These are phyloP conservation scores for Chloroclysta siterata DNA, from an alignment of 2,888 invertebrate species.

Conservation along the genomic window DNA sequence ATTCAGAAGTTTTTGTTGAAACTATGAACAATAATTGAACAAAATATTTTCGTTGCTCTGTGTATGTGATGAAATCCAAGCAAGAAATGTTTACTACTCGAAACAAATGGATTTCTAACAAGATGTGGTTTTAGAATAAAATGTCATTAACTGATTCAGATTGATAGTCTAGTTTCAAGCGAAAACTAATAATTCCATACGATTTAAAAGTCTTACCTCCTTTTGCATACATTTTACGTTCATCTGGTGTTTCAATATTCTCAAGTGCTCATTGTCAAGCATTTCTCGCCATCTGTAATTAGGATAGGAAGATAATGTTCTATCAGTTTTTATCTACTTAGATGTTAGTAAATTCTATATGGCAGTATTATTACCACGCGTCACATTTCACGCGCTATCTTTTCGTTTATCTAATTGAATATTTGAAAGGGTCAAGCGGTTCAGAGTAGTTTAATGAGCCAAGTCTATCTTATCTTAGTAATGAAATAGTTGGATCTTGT, in stretches of 20 bases:
- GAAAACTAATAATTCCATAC: constrained; percentile 25
- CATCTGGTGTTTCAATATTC: constrained; percentile 75
- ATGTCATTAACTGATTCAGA: constrained; percentile 16
- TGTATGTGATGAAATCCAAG: neutral
- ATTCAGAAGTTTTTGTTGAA: constrained; percentile 7
- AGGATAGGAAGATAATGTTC: neutral
- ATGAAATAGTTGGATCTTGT: constrained; percentile 44
- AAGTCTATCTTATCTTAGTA: constrained; percentile 44
- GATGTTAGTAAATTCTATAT: constrained; percentile 15
- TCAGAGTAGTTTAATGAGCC: constrained; percentile 42
- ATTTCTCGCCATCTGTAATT: constrained; percentile 74
- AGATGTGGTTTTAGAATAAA: constrained; percentile 15
- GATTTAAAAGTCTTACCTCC: constrained; percentile 59
- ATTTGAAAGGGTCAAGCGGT: constrained; percentile 32
- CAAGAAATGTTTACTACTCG: neutral
- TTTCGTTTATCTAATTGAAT: constrained; percentile 33
- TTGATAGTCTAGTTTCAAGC: constrained; percentile 27
- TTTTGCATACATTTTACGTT: constrained; percentile 67
- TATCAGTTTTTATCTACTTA: constrained; percentile 7
- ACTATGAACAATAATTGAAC: neutral
- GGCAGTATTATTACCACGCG: constrained; percentile 6
- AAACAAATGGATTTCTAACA: constrained; percentile 9
- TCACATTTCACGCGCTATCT: constrained; percentile 20
- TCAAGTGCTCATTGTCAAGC: constrained; percentile 69
- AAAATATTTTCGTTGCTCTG: neutral